These are phyloP conservation scores for Nylanderia fulva DNA, from an alignment of 1,140 invertebrate genomes.

Conservation along the genomic window DNA sequence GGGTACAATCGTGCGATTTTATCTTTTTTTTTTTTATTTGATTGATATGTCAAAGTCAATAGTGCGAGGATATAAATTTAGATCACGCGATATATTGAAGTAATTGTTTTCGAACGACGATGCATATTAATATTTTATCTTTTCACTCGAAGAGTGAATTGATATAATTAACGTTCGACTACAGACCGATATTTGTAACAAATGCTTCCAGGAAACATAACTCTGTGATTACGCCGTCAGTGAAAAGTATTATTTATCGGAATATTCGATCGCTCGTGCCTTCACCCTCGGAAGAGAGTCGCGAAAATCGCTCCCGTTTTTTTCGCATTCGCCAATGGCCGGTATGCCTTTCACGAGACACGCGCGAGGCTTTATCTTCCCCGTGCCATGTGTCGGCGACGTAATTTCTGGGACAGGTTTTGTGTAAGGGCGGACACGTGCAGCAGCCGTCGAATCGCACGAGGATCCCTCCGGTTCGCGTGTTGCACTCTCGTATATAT, in stretches of 20 bases:
- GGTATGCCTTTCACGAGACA: slow-evolving; percentile 49
- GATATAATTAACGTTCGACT: background rate
- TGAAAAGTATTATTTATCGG: background rate
- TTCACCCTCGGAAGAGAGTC: background rate
- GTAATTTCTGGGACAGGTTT: slow-evolving; percentile 57
- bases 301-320: slow-evolving; percentile 26
- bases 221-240: background rate
- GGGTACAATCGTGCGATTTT: too few species aligned
- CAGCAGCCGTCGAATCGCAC: slow-evolving; percentile 37
- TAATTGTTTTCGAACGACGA: too few species aligned
- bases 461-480: background rate
- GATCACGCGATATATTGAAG: too few species aligned
- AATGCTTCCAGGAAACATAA: background rate
- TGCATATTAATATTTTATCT: too few species aligned
- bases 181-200: background rate
- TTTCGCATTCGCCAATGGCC: slow-evolving; percentile 54
- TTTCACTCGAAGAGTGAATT: background rate
- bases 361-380: slow-evolving; percentile 62
- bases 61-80: too few species aligned
- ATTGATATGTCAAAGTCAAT: too few species aligned
- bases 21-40: too few species aligned
- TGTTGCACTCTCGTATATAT: background rate
- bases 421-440: slow-evolving; percentile 57
- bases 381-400: slow-evolving; percentile 39
- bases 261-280: background rate